These are phyloP conservation scores for Mungos mungo DNA, from an alignment of 2,113 vertebrate genomes.

Conservation along the genomic window DNA sequence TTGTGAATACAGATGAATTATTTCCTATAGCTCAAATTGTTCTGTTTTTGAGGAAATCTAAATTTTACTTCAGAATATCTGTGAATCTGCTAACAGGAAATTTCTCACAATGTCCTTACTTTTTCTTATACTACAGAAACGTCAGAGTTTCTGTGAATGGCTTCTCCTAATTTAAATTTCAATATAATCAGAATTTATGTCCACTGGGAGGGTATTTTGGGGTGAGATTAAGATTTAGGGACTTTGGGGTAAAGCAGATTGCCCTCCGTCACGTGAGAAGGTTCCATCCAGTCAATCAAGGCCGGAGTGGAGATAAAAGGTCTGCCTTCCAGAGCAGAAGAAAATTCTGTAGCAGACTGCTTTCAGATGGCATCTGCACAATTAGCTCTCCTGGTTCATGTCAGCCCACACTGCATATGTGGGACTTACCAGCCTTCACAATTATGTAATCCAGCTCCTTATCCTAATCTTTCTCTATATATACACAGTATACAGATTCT, in stretches of 20 bases:
- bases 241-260: background rate
- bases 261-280: background rate
- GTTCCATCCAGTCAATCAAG: background rate
- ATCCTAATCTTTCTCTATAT: background rate
- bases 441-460: background rate
- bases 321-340: background rate
- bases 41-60: background rate
- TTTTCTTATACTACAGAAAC: background rate
- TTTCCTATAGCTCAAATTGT: background rate
- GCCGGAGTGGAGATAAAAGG: background rate
- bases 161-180: background rate
- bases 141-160: background rate
- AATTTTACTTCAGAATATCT: background rate
- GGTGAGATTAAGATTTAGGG: background rate
- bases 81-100: background rate
- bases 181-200: background rate
- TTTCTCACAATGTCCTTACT: background rate
- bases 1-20: background rate
- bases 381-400: background rate
- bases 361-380: background rate
- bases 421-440: background rate
- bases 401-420: background rate
- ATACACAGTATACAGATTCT: background rate
- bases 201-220: background rate
- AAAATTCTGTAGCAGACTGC: background rate